Evolutionary conservation across 1,140 invertebrate species (phyloP), one percentile per base, ranked within the genome.

Genomic region (Hermetia illucens): DNA sequence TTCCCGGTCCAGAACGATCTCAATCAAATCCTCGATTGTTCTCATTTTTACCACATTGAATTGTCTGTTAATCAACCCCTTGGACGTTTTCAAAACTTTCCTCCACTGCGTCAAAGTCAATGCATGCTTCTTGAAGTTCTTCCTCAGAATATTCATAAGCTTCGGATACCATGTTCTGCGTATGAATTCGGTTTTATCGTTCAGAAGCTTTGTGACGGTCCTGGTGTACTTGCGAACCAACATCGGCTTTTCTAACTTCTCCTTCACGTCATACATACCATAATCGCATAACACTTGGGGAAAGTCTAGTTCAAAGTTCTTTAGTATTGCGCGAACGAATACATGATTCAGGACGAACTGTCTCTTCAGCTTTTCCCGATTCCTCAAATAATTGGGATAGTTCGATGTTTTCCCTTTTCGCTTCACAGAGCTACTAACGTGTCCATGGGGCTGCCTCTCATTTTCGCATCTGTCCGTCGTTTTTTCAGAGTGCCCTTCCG

Each of bases 321-420:
- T 61, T 2, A 78, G 48, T 3, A 81, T 64, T 21, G 66, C 63
- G 34, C 69, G 64, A 41, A 80, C 66, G 32, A 78, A 66, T 13
- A 68, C 69, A 48, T 79, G 71, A n/a, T 75, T 52, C 9, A 77
- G 58, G 12, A 75, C 63, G 34, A 69, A 64, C 40, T 58, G 68
- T 25, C 62, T 62, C 42, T 62, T 52, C 1, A 82, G 47, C 41
- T 63, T 62, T 9, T 66, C 65, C 18, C 69, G 65, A 54, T 66
- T 71, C 40, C 56, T 62, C 8, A 75, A 34, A 61, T 69, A 80
- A 39, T 62, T 64, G 0, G 61, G 42, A 43, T 72, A 73, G 45
- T 69, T 63, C n/a, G 63, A 43, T 0, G 76, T 77, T 40, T 65
- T 56, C 5, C 77, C 77, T 12, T 20, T 35, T 16, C 5, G 17